Evolutionary conservation across 2,113 vertebrate species (phyloP), one percentile per base, ranked within the genome.

Genomic region (Setophaga coronata): DNA sequence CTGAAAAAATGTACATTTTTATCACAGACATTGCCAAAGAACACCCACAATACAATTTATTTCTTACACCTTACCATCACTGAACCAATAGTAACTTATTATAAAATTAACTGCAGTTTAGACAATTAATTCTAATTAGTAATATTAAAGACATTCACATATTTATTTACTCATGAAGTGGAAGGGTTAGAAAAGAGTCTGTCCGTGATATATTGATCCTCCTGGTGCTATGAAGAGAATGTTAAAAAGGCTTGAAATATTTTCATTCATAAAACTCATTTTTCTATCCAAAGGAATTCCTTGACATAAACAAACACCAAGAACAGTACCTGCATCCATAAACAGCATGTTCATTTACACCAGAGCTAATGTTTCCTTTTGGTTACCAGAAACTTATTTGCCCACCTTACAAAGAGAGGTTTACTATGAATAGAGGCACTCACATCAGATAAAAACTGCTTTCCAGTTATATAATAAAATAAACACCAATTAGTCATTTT

Each of bases 401-500:
- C 93, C 74, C 94, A 98, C 97, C 95, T 97, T 95, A 95, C 91
- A 93, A 74, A 90, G 87, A 92, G 51, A 95, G 25, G 47, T 92
- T 95, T 91, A 69, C 90, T 64, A 97, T 24, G 51, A 95, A 96
- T 19, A 90, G 64, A 91, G 90, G 94, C 42, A 82, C 53, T 69
- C 40, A 94, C 20, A 97, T 82, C 86, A 97, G 45, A 96, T 50
- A 97, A 81, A 87, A 89, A 93, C 79, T 25, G 54, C 45, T 90
- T 97, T 92, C 80, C 77, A 97, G 89, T 96, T 90, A 96, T 61
- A 97, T 26, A 94, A 92, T 72, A 79, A 91, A 93, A 97, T 53
- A 90, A 95, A 97, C 82, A 97, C 65, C 50, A 24, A 80, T 98
- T 98, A 98, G 97, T 97, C 70, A 26, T 97, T 98, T 98, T 98